Evolutionary conservation across 2,113 vertebrate genomes (phyloP).

Genomic region (Aythya baeri): DNA sequence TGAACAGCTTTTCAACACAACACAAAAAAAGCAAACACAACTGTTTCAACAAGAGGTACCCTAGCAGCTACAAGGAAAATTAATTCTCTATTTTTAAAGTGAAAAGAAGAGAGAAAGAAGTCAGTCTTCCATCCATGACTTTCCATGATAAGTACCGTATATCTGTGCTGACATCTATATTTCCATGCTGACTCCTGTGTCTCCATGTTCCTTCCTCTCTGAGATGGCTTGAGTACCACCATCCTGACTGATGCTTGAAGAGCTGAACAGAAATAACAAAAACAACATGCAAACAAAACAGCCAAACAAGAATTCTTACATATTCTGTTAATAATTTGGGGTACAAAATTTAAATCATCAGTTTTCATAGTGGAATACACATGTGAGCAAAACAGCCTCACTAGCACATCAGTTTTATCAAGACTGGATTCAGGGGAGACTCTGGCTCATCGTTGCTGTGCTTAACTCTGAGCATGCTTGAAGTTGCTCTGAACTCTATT

Average conservation of each 20-base stretch:
- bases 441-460: background rate
- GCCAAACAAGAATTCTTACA: background rate
- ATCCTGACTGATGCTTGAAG: background rate
- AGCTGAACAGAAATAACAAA: background rate
- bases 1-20: too few species aligned
- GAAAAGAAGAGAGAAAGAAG: background rate
- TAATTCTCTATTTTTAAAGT: background rate
- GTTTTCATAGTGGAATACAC: background rate
- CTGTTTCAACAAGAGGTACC: background rate
- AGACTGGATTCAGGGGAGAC: background rate
- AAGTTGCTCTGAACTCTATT: background rate
- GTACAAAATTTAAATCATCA: background rate
- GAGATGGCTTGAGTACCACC: background rate
- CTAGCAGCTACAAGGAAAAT: background rate
- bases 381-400: background rate
- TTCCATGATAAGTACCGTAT: background rate
- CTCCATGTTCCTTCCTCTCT: background rate
- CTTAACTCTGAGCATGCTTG: background rate
- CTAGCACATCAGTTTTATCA: background rate
- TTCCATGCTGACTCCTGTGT: background rate
- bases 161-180: background rate
- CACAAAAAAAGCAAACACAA: too few species aligned
- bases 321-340: background rate
- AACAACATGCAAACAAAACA: background rate
- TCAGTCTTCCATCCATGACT: background rate